Evolutionary conservation across 2,113 vertebrate genomes (phyloP).

Genomic region (Onychostoma macrolepis): DNA sequence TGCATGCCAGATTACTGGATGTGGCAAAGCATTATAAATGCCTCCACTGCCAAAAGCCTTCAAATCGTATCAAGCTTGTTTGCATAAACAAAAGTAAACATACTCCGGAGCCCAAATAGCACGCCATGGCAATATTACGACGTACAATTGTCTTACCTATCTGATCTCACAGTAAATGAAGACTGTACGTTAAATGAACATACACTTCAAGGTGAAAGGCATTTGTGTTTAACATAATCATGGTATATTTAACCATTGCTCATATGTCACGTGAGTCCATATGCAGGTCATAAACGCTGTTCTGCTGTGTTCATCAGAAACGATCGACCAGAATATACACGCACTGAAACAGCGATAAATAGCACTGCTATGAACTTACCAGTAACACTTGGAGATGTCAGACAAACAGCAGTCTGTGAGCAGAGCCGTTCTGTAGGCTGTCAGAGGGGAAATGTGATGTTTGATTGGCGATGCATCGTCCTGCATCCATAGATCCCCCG

Average conservation of each 20-base stretch:
- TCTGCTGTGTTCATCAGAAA: background rate
- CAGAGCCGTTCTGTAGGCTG: background rate
- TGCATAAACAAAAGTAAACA: background rate
- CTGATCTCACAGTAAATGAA: background rate
- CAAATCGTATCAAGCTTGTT: background rate
- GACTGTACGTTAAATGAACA: background rate
- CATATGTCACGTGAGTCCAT: background rate
- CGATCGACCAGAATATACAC: background rate
- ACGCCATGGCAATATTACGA: background rate
- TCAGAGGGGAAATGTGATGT: slow-evolving; percentile 3
- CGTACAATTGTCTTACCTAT: background rate
- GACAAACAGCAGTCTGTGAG: slow-evolving; percentile 24
- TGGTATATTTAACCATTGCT: background rate
- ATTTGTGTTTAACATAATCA: background rate
- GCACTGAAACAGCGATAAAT: background rate
- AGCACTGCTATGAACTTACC: slow-evolving; percentile 7
- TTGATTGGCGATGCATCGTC: background rate
- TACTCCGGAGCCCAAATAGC: background rate
- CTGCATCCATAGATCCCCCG: background rate
- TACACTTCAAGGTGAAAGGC: slow-evolving; percentile 35
- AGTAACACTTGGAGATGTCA: slow-evolving; percentile 9
- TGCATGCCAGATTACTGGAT: background rate
- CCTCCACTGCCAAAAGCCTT: background rate
- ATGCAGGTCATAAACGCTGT: background rate
- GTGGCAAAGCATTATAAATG: background rate